Evolutionary conservation across 2,797 vertebrate species (phyloP), one percentile per base, ranked within the genome.

Genomic region (Artibeus jamaicensis): DNA sequence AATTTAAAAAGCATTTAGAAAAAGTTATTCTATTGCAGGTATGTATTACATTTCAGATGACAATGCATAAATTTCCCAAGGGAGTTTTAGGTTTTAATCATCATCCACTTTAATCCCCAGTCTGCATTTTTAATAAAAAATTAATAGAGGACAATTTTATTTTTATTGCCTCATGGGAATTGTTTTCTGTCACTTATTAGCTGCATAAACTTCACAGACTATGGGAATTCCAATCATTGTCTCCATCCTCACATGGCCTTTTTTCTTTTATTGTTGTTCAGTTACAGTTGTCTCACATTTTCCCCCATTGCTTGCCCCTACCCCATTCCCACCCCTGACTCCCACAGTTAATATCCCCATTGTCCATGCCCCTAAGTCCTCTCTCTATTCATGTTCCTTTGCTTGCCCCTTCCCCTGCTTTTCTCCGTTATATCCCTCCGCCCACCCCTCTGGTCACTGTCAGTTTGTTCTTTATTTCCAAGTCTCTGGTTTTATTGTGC

Each of bases 1-100:
- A 67, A 81, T 85, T 90, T 44, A 59, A 86, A 94, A 89, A 50
- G 3, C 32, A 57, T 73, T 94, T 78, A 78, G 42, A 71, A 95
- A 74, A 82, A 79, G 3, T 92, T 93, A 74, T 57, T 19, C 3
- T 76, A 48, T 55, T 82, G 39, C 18, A 44, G 22, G 16, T 74
- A 65, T 46, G 46, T 22, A 86, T 82, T 84, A 76, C 12, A 16
- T 73, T 89, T 85, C 86, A 84, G 50, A 73, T 91, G 12, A 53
- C 70, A 74, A 32, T 76, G 26, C 57, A 81, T 62, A 94, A 91
- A 91, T 96, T 19, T 10, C 8, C 44, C 44, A 73, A 91, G 9
- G 22, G 88, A 96, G 16, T 37, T 88, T 62, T 42, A 22, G 42
- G 19, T 59, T 71, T 96, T 95, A 93, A 86, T 21, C 46, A 44